Evolutionary conservation across 2,797 vertebrate genomes (phyloP).

Genomic region (Thaleichthys pacificus): DNA sequence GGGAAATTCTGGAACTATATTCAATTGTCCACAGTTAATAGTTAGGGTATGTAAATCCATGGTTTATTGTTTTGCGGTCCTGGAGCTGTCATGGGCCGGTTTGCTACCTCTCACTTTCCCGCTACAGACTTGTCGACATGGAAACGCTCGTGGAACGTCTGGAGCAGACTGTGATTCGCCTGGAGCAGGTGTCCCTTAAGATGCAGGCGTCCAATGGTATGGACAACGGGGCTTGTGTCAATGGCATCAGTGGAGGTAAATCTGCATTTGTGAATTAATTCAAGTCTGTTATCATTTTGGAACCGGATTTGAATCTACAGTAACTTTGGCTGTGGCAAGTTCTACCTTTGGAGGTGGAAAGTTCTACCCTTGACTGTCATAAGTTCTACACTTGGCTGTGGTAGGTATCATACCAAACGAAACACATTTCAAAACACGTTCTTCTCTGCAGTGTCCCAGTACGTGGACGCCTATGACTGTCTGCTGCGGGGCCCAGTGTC

Average conservation of each 20-base stretch:
- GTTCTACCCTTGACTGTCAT: too few species aligned
- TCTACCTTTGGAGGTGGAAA: too few species aligned
- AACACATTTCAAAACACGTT: background rate
- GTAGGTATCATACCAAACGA: too few species aligned
- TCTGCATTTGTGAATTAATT: background rate
- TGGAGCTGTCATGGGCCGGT: too few species aligned
- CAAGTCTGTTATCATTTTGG: too few species aligned
- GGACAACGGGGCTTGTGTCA: constrained; percentile 76
- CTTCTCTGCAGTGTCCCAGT: constrained; percentile 74
- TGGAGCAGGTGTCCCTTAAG: constrained; percentile 81
- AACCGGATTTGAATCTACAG: too few species aligned
- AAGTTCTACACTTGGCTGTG: too few species aligned
- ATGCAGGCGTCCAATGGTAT: constrained; percentile 63
- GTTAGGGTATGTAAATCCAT: background rate
- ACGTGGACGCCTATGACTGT: constrained; percentile 87
- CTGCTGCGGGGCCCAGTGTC: constrained; percentile 82
- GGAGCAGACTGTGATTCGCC: constrained; percentile 86
- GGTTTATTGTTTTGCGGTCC: constrained; percentile 15
- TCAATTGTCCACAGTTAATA: too few species aligned
- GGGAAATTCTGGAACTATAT: background rate
- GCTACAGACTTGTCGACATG: constrained; percentile 60
- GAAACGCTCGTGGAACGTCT: constrained; percentile 87
- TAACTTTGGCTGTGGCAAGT: too few species aligned
- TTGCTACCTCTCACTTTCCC: constrained; percentile 1
- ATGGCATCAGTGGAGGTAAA: constrained; percentile 84